Base-by-base conservation (phyloP, 2,113 vertebrate species). In the Eudyptes chrysolophus region DNA sequence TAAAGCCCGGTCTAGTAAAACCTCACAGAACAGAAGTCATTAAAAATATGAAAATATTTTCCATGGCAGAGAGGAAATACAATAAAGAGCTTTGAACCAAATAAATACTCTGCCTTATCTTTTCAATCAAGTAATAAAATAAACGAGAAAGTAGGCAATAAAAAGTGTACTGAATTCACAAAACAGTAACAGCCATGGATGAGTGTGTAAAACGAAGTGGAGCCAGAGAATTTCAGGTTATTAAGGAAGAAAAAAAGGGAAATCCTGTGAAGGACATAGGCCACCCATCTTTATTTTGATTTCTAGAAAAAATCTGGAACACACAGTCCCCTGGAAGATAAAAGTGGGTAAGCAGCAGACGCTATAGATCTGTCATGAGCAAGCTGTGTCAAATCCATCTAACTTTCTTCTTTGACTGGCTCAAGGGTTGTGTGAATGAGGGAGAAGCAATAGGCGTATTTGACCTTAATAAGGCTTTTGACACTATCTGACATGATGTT, bases 401-500 rank as follows among this genome's bases (percentile, higher is more conserved):
- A 49, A 36, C 70, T 38, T 79, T 83, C 22, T 66, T 46, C 79
- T 81, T 68, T 48, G 48, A 32, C 55, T 48, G 72, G 25, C 74
- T 7, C 3, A 29, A 90, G 36, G 38, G 13, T 32, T 68, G 14
- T 36, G 42, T 18, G 20, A 74, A 57, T 36, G 60, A 91, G 26
- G 19, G 60, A 84, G 57, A 89, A 87, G 44, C 84, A 95, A 71
- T 48, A 72, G 77, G 48, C 5, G 6, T 34, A 75, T 94, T 84
- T 89, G 87, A 96, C 92, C 92, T 93, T 49, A 87, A 84, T 87
- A 89, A 93, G 61, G 72, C 42, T 94, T 93, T 89, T 94, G 80
- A 84, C 81, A 71, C 89, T 48, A 16, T 65, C 69, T 91, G 54
- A 79, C 65, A 49, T 70, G 86, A 84, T 9, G 27, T 82, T 94